phyloP scores from a whole-genome alignment of 2,113 vertebrate species.

The Thinocorus orbignyianus region DNA sequence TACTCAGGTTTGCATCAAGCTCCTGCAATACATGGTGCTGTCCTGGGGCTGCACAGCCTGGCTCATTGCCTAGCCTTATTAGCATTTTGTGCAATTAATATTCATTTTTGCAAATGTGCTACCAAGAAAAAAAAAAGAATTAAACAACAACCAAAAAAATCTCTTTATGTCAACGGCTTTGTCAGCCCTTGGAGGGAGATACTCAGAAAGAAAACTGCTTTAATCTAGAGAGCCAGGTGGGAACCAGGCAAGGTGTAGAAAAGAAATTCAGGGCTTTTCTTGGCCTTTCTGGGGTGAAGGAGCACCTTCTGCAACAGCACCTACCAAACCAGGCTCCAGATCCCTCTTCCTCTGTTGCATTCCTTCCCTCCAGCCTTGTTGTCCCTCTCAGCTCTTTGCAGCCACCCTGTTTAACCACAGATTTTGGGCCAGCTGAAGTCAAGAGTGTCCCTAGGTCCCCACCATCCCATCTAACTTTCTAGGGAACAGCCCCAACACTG shows the following conservation, averaged over 20 bases:
- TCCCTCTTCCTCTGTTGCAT: background rate
- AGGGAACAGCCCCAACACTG: background rate
- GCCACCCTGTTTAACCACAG: background rate
- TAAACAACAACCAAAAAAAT: background rate
- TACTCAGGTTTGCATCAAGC: background rate
- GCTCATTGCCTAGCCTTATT: background rate
- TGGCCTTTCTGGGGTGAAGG: background rate
- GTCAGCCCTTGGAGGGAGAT: accelerated
- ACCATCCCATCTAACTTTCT: background rate
- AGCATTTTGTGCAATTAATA: background rate
- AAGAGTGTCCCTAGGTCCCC: background rate
- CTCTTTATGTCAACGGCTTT: background rate
- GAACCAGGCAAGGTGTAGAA: background rate
- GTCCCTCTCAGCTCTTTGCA: background rate
- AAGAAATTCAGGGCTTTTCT: background rate
- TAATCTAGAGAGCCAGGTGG: background rate
- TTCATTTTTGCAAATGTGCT: background rate
- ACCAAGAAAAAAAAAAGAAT: background rate
- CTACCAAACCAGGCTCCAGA: background rate
- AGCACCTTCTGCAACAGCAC: background rate
- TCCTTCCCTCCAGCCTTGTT: background rate
- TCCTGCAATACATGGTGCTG: background rate
- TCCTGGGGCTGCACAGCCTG: background rate
- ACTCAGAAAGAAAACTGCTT: background rate
- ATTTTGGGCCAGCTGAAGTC: background rate